A percentile compares a stretch with the other conserved stretches of the same genome.
These are phyloP conservation scores for Mastomys coucha DNA, from an alignment of 2,113 vertebrate genomes.

Conservation along the genomic window DNA sequence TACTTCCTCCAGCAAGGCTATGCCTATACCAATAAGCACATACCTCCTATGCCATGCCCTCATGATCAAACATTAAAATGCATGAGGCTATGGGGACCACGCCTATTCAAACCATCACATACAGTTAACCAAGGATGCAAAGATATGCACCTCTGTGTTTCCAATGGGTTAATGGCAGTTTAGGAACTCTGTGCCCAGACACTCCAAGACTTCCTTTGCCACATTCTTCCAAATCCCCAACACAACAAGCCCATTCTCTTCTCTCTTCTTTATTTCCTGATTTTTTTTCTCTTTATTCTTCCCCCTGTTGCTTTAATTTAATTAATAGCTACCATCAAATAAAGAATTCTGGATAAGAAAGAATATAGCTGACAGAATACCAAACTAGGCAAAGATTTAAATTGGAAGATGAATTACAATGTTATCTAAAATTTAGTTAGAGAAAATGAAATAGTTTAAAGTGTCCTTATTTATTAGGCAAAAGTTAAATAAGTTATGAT, in stretches of 20 bases:
- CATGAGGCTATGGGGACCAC: background rate
- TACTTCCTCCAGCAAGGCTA: background rate
- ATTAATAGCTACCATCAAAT: background rate
- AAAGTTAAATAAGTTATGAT: background rate
- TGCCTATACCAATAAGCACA: background rate
- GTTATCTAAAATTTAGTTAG: constrained; percentile 16
- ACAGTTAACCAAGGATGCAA: background rate
- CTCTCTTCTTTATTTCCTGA: background rate
- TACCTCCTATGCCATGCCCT: background rate
- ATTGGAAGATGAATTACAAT: constrained; percentile 17
- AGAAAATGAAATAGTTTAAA: background rate
- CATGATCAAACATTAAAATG: background rate
- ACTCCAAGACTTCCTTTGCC: too few relatives aligned
- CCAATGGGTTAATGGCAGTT: background rate
- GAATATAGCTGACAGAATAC: constrained; percentile 57
- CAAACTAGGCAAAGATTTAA: constrained; percentile 20
- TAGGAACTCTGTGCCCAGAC: rapidly evolving
- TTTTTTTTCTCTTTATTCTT: background rate
- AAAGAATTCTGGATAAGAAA: background rate
- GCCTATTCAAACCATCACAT: background rate
- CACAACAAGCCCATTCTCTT: background rate
- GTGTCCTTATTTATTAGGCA: constrained; percentile 25
- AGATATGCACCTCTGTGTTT: rapidly evolving
- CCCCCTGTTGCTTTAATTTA: background rate
- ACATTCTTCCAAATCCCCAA: background rate